Evolutionary conservation across 2,113 vertebrate species (phyloP), one percentile per base, ranked within the genome.

Genomic region (Megalops atlanticus): DNA sequence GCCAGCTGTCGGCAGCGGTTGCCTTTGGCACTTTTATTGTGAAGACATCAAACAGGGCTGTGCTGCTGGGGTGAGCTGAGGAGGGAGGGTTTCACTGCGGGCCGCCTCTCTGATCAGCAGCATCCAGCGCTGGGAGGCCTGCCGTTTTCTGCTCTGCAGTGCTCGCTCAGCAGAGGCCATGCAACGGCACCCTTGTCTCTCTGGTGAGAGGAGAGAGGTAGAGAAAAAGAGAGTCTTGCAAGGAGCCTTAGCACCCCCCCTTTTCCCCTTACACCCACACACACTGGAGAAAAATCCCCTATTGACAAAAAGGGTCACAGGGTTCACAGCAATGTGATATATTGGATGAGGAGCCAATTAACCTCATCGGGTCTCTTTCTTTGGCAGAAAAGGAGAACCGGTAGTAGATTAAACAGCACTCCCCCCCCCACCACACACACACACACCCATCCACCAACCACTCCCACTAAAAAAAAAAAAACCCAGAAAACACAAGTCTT

Each of bases 281-380:
- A 91, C 88, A 89, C 89, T 88, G 88, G 86, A 92, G 90, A 93
- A 94, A 94, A 90, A 92, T 91, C 90, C 92, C 88, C 93, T 94
- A 90, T 94, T 95, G 93, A 95, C 93, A 93, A 91, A 92, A 92
- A 94, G 91, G 94, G 94, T 94, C 93, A 94, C 91, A 88, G 94
- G 93, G 95, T 95, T 96, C 95, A 95, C 88, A 94, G 94, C 92
- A 94, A 95, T 93, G 94, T 95, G 94, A 94, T 95, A 94, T 94
- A 95, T 95, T 93, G 93, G 92, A 93, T 89, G 93, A 93, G 92
- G 93, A 95, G 93, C 95, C 94, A 95, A 96, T 96, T 95, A 95
- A 94, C 93, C 93, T 94, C 93, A 93, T 93, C 90, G 88, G 91
- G 90, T 94, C 92, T 94, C 91, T 94, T 95, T 93, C 93, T 94